A percentile compares a stretch with the other conserved stretches of the same genome.
Evolutionary conservation across 2,113 vertebrate species (phyloP).

Genomic region (Silurus meridionalis): DNA sequence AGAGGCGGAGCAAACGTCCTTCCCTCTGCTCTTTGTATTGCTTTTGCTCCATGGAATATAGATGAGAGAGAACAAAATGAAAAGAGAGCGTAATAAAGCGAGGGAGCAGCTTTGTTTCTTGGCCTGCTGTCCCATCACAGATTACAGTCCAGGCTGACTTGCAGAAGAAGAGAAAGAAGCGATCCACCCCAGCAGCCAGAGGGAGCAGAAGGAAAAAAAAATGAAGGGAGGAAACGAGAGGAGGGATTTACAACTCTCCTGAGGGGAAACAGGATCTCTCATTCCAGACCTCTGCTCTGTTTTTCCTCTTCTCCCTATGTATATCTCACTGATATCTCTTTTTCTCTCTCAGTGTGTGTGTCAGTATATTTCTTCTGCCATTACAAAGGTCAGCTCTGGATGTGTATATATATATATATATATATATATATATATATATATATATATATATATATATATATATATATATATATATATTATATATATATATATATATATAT

Average conservation of each 20-base stretch:
- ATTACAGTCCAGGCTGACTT: background rate
- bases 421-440: too few relatives aligned
- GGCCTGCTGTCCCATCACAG: background rate
- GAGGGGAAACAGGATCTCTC: slow-evolving; percentile 36
- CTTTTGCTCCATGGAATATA: slow-evolving; percentile 26
- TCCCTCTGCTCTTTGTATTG: background rate
- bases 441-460: too few relatives aligned
- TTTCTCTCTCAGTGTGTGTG: slow-evolving; percentile 5
- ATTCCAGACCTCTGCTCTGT: slow-evolving; percentile 20
- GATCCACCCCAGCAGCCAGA: background rate
- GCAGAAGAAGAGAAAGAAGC: slow-evolving; percentile 1
- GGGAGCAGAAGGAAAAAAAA: slow-evolving; percentile 21
- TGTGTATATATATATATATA: too few relatives aligned
- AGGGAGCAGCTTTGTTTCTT: background rate
- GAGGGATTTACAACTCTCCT: slow-evolving; percentile 16
- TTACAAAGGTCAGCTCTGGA: background rate
- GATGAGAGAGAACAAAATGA: slow-evolving; percentile 24
- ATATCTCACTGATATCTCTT: background rate
- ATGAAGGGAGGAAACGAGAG: slow-evolving; percentile 22
- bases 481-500: too few relatives aligned
- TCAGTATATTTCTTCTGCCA: background rate
- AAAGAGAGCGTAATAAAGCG: background rate
- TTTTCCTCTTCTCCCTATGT: slow-evolving; percentile 29
- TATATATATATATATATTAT: too few relatives aligned
- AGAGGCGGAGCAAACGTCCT: background rate